Base-by-base conservation (phyloP, 2,797 vertebrate species). In the Arnoldichthys spilopterus region DNA sequence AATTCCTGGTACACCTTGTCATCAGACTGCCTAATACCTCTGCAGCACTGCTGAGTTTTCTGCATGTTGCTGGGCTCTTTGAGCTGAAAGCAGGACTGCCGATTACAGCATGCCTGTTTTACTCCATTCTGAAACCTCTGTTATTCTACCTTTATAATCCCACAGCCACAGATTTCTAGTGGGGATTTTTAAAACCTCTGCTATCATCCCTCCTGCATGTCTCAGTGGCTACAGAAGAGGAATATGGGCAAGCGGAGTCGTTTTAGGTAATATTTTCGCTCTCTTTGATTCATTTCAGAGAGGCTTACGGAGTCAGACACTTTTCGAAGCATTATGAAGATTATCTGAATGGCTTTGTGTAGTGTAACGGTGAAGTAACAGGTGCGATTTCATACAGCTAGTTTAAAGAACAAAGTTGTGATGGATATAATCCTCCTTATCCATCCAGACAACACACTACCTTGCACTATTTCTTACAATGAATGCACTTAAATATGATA, bases 81-180 rank as follows among this genome's bases (percentile, higher is more conserved):
- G 61, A 63, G 30, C 16, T 63, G 16, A 15, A 61, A 47, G 24
- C 64, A 67, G 1, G 6, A 26, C 43, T 30, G 45, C 47, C 22
- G 26, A 32, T n/a, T 24, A 18, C 18, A 16, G 28, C 30, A n/a
- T 70, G 47, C 28, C 9, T 34, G 11, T 20, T 53, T 32, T 28
- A 70, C 28, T 53, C 47, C 30, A 51, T 30, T 53, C 67, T 51
- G 30, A 53, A 70, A n/a, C 26, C 22, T 70, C 68, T 54, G n/a
- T 43, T 26, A 43, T 43, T n/a, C n/a, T 34, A 43, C 37, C n/a
- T 20, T 64, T 64, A n/a, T 34, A 67, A 67, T 67, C 64, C 64
- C 11, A 40, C 20, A 30, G 26, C 26, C 58, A 59, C 3, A 32
- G 40, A 67, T 15, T 26, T 26, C 64, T 15, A 22, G 26, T 26